Percentiles rank a stretch among this genome's conserved stretches.
Evolutionary conservation across 2,113 vertebrate species (phyloP).

Genomic region (Triplophysa rosa): DNA sequence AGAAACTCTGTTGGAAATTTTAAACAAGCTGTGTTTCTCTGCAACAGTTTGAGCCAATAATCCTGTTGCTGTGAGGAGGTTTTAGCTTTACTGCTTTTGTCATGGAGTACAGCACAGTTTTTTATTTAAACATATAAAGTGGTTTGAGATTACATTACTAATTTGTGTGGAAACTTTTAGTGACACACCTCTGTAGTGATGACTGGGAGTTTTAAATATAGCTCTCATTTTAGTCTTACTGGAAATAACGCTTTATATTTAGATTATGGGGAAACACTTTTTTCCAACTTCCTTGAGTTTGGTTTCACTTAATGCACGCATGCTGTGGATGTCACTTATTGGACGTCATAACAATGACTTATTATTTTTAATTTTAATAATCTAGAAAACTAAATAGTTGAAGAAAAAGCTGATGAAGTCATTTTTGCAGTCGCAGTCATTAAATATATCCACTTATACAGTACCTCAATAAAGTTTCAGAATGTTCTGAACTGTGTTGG

Average conservation of each 20-base stretch:
- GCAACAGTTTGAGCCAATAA: conserved; percentile 14
- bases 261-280: not conserved
- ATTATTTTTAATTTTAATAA: too few species aligned
- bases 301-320: too few species aligned
- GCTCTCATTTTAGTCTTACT: not conserved
- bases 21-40: conserved; percentile 14
- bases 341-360: too few species aligned
- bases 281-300: not conserved
- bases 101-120: not conserved
- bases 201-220: not conserved
- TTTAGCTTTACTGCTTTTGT: not conserved
- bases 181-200: not conserved
- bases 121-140: not conserved
- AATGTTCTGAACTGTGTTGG: too few species aligned
- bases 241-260: not conserved
- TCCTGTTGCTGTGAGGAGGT: not conserved
- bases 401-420: too few species aligned
- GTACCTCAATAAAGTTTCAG: too few species aligned
- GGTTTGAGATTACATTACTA: not conserved
- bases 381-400: too few species aligned
- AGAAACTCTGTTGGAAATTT: conserved; percentile 18
- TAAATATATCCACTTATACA: too few species aligned
- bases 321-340: too few species aligned
- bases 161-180: conserved; percentile 4
- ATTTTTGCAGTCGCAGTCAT: too few species aligned